A percentile compares a stretch with the other conserved stretches of the same genome.
Conservation (phyloP, 2,888 invertebrate genomes). For the Stratiomys singularior region DNA sequence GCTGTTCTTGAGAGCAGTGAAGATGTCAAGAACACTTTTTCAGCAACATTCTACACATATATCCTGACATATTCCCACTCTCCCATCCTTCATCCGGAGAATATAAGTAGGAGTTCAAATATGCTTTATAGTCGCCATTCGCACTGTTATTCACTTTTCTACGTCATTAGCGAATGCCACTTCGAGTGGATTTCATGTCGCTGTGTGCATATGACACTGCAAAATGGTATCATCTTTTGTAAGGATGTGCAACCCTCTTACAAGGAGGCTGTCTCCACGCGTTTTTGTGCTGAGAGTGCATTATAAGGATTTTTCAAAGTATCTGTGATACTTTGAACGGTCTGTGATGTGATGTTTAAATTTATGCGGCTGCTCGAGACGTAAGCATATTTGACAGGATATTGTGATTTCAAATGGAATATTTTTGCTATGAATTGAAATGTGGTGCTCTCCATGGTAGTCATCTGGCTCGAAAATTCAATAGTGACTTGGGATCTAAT, state of each 20-base stretch:
- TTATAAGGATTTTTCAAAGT: conserved; percentile 1
- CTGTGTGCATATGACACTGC: conserved; percentile 43
- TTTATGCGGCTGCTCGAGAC: not conserved
- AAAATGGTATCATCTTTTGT: conserved; percentile 26
- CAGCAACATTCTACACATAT: not conserved
- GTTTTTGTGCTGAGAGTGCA: not conserved
- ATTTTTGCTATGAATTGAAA: not conserved
- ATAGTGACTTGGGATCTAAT: too few species aligned
- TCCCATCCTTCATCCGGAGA: not conserved
- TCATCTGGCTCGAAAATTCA: too few species aligned
- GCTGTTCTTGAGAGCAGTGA: conserved; percentile 6
- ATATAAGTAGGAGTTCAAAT: not conserved
- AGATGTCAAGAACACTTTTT: conserved; percentile 32
- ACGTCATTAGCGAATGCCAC: conserved; percentile 40
- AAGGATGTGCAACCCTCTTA: conserved; percentile 9
- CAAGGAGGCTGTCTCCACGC: not conserved
- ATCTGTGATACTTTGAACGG: not conserved
- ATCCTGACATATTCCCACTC: not conserved
- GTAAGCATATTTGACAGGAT: not conserved
- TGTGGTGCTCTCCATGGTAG: too few species aligned
- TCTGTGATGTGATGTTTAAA: not conserved
- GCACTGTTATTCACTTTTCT: conserved; percentile 44
- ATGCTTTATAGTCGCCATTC: not conserved
- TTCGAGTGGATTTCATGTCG: conserved; percentile 9
- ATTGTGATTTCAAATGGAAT: not conserved